Evolutionary conservation across 2,888 invertebrate species (phyloP).

Genomic region (Parelbella ahira): DNA sequence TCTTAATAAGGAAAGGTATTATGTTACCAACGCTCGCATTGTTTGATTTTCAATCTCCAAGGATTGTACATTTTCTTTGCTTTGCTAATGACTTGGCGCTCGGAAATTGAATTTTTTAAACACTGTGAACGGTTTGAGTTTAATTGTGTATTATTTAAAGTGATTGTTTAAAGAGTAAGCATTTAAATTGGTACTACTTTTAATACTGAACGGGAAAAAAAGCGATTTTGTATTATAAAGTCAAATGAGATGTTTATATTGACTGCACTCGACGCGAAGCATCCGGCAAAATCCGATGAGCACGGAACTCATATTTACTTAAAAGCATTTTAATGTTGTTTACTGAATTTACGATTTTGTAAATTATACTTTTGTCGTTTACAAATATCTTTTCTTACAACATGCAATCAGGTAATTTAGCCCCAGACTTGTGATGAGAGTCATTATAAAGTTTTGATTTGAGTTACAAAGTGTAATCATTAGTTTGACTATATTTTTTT

Average conservation of each 20-base stretch:
- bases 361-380: slow-evolving; percentile 23
- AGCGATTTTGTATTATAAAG: slow-evolving; percentile 56
- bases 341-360: slow-evolving; percentile 25
- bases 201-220: slow-evolving; percentile 42
- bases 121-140: slow-evolving; percentile 45
- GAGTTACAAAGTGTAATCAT: slow-evolving; percentile 7
- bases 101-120: slow-evolving; percentile 55
- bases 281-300: slow-evolving; percentile 46
- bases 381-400: slow-evolving; percentile 17
- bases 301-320: slow-evolving; percentile 40
- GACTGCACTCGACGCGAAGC: slow-evolving; percentile 49
- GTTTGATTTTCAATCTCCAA: slow-evolving; percentile 72
- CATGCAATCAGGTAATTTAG: slow-evolving; percentile 19
- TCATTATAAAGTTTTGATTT: slow-evolving; percentile 13
- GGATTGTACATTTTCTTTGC: slow-evolving; percentile 60
- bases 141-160: slow-evolving; percentile 56
- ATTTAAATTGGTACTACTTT: slow-evolving; percentile 35
- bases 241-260: slow-evolving; percentile 65
- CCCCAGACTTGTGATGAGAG: slow-evolving; percentile 8
- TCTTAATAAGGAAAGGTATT: slow-evolving; percentile 74
- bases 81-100: slow-evolving; percentile 54
- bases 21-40: slow-evolving; percentile 63
- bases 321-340: slow-evolving; percentile 35
- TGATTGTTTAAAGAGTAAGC: slow-evolving; percentile 45
- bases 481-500: neutral